Conservation (phyloP, 2,888 invertebrate species). For the Oeneis ivallda region DNA sequence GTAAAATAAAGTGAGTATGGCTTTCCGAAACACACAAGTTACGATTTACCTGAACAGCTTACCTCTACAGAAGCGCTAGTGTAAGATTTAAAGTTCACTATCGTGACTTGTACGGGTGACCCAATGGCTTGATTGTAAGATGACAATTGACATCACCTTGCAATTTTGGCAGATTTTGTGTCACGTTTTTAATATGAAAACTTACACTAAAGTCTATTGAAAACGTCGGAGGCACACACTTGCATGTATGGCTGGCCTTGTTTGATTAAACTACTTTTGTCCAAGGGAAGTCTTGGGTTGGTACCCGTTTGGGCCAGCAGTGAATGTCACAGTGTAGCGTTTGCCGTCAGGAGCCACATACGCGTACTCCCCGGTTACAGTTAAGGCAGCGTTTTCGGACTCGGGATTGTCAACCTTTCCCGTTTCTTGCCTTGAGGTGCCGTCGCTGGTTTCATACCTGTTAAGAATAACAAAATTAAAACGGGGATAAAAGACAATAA, state of each 20-base stretch:
- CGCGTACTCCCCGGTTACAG: conserved; percentile 83
- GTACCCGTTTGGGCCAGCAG: conserved; percentile 84
- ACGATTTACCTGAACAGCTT: not conserved
- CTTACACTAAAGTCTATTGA: not conserved
- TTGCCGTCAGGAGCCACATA: conserved; percentile 86
- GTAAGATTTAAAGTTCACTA: not conserved
- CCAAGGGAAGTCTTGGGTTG: conserved; percentile 79
- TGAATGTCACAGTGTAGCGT: conserved; percentile 83
- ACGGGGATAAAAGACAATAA: too few species aligned
- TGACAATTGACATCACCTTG: too few species aligned
- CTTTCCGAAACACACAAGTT: not conserved
- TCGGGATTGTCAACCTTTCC: conserved; percentile 84
- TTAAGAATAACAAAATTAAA: conserved; percentile 30
- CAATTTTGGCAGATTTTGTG: not conserved
- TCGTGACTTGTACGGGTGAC: not conserved
- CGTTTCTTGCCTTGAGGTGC: conserved; percentile 84
- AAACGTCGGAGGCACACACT: not conserved
- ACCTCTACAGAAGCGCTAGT: not conserved
- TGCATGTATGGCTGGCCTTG: conserved; percentile 2
- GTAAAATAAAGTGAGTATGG: not conserved
- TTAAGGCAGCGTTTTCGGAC: conserved; percentile 83
- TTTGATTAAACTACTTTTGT: conserved; percentile 50
- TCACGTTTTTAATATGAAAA: not conserved
- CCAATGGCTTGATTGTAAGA: not conserved
- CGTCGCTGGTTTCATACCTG: conserved; percentile 86